Percentiles rank a stretch among this genome's conserved stretches.
Conservation (phyloP, 2,888 invertebrate species). For the Lycaena phlaeas region DNA sequence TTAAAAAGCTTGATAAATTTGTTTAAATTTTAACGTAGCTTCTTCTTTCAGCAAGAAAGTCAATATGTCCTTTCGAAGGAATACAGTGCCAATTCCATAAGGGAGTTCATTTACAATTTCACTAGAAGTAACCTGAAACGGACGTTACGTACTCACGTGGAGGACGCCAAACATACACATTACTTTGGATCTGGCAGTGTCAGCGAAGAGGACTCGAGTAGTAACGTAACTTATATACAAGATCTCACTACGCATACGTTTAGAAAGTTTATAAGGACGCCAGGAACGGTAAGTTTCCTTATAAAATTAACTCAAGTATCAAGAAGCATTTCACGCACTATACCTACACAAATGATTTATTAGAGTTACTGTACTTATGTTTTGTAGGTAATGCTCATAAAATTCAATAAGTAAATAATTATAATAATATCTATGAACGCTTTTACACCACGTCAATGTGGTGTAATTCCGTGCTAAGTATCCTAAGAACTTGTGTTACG, state of each 20-base stretch:
- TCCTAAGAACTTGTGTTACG: too few species aligned
- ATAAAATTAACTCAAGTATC: not conserved
- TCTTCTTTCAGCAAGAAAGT: constrained; percentile 74
- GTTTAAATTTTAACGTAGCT: not conserved
- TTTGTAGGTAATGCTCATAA: too few species aligned
- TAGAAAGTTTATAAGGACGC: constrained; percentile 71
- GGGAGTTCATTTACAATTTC: constrained; percentile 71
- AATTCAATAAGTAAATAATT: too few species aligned
- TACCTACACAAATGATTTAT: too few species aligned
- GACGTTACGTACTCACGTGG: constrained; percentile 46
- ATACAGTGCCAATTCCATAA: constrained; percentile 58
- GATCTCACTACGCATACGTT: constrained; percentile 80
- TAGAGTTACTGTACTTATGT: too few species aligned
- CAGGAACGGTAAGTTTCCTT: constrained; percentile 65
- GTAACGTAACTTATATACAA: constrained; percentile 60
- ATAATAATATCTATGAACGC: too few species aligned
- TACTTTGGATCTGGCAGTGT: constrained; percentile 42
- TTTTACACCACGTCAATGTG: too few species aligned
- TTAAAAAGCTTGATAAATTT: too few species aligned
- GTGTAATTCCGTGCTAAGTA: too few species aligned
- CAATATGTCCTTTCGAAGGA: constrained; percentile 75
- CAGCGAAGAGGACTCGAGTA: constrained; percentile 25
- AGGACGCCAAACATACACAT: constrained; percentile 51
- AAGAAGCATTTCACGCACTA: not conserved
- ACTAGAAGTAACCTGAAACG: constrained; percentile 48